phyloP scores from a whole-genome alignment of 2,797 vertebrate species.

The Rhinoraja longicauda region DNA sequence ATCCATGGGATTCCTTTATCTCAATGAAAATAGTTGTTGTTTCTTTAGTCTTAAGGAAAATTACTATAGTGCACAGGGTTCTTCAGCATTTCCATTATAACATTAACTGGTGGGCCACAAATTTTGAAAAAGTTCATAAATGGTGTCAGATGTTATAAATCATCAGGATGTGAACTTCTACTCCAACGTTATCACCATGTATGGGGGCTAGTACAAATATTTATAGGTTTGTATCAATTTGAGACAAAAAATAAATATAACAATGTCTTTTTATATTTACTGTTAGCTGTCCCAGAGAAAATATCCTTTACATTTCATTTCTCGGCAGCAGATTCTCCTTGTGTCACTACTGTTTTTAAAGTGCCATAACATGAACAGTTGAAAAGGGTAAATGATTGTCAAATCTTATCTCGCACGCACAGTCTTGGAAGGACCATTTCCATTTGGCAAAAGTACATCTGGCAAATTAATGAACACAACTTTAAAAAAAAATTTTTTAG shows the following conservation, averaged over 20 bases:
- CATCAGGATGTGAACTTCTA: neutral
- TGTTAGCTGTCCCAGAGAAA: neutral
- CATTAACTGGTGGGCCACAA: neutral
- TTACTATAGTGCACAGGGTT: neutral
- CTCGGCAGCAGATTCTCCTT: neutral
- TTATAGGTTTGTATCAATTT: neutral
- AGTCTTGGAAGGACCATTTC: neutral
- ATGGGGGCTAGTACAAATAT: neutral
- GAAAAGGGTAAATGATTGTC: constrained; percentile 1
- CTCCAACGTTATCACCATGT: no score
- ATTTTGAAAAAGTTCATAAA: neutral
- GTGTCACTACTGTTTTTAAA: constrained; percentile 24
- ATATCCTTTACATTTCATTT: neutral
- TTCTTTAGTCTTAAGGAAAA: neutral
- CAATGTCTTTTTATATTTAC: constrained; percentile 10
- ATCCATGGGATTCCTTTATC: neutral
- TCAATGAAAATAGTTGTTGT: neutral
- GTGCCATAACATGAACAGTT: constrained; percentile 4
- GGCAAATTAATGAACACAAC: neutral
- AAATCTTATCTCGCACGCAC: neutral
- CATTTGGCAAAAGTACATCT: constrained; percentile 12
- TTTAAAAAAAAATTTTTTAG: no score
- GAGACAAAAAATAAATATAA: neutral
- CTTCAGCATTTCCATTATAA: neutral
- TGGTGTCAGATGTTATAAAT: neutral